phyloP scores from a whole-genome alignment of 2,888 invertebrate genomes.

The Hoplodrina blanda region DNA sequence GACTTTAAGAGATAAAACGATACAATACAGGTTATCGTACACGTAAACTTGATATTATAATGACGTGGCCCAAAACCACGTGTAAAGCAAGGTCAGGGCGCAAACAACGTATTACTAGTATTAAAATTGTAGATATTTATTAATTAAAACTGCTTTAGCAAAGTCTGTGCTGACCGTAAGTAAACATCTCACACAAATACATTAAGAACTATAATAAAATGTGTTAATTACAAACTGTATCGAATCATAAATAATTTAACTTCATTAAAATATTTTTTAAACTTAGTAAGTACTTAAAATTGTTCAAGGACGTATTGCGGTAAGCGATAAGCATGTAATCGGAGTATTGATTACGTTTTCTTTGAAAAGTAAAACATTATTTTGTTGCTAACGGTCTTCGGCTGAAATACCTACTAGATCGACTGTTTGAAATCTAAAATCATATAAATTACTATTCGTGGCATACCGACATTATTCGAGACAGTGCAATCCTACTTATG shows the following conservation, averaged over 20 bases:
- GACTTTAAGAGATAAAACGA: background rate
- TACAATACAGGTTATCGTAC: constrained; percentile 27
- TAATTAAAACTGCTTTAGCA: no score
- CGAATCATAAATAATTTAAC: constrained; percentile 8
- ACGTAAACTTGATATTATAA: background rate
- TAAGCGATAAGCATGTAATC: constrained; percentile 17
- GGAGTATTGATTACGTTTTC: background rate
- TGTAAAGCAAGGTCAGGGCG: background rate
- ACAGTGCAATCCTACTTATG: no score
- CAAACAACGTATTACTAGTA: no score
- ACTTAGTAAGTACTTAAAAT: background rate
- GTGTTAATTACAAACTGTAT: constrained; percentile 10
- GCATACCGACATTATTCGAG: no score
- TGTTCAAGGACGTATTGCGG: constrained; percentile 11
- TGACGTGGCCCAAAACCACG: constrained; percentile 16
- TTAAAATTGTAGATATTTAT: no score
- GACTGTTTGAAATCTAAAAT: background rate
- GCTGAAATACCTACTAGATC: background rate
- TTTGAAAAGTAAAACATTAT: constrained; percentile 3
- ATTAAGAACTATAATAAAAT: background rate
- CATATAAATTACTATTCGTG: no score
- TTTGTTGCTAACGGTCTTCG: constrained; percentile 5
- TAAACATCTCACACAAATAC: background rate
- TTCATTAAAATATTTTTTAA: constrained; percentile 5
- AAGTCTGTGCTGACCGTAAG: background rate